A percentile compares a stretch with the other conserved stretches of the same genome.
phyloP scores from a whole-genome alignment of 2,888 invertebrate genomes.

The Julus scandinavius region DNA sequence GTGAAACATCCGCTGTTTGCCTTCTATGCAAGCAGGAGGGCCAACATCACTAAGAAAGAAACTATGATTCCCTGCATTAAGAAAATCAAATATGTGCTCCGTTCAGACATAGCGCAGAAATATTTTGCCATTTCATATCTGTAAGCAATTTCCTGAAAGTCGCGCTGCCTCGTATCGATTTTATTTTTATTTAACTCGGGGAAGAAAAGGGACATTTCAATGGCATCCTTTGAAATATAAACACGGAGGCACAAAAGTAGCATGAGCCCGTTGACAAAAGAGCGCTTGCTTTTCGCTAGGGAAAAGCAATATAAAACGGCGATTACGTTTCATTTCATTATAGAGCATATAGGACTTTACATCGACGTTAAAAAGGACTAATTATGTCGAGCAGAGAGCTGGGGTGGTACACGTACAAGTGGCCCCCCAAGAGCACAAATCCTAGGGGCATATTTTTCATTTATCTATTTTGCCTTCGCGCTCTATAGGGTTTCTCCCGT shows the following conservation, averaged over 20 bases:
- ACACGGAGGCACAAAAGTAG: slow-evolving; percentile 5
- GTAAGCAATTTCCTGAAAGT: slow-evolving; percentile 30
- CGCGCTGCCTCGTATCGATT: slow-evolving; percentile 10
- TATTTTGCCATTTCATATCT: slow-evolving; percentile 39
- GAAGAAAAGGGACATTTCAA: slow-evolving; percentile 16
- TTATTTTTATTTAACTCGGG: slow-evolving; percentile 35
- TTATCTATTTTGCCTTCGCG: slow-evolving; percentile 24
- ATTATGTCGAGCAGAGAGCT: neutral
- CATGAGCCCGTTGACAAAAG: slow-evolving; percentile 6
- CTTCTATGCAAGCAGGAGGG: neutral
- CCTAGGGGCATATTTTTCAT: neutral
- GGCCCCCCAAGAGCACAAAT: too few species aligned
- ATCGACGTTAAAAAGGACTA: neutral
- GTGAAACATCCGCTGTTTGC: slow-evolving; percentile 10
- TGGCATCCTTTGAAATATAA: slow-evolving; percentile 24
- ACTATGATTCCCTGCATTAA: slow-evolving; percentile 17
- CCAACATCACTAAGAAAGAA: neutral
- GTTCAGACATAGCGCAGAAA: slow-evolving; percentile 28
- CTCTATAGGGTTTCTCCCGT: neutral
- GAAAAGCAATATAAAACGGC: slow-evolving; percentile 39
- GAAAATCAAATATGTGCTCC: slow-evolving; percentile 30
- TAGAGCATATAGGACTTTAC: slow-evolving; percentile 35
- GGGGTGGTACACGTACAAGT: neutral
- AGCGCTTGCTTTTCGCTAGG: slow-evolving; percentile 39
- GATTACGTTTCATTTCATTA: slow-evolving; percentile 42